Evolutionary conservation across 2,113 vertebrate genomes (phyloP).

Genomic region (Delphinapterus leucas): DNA sequence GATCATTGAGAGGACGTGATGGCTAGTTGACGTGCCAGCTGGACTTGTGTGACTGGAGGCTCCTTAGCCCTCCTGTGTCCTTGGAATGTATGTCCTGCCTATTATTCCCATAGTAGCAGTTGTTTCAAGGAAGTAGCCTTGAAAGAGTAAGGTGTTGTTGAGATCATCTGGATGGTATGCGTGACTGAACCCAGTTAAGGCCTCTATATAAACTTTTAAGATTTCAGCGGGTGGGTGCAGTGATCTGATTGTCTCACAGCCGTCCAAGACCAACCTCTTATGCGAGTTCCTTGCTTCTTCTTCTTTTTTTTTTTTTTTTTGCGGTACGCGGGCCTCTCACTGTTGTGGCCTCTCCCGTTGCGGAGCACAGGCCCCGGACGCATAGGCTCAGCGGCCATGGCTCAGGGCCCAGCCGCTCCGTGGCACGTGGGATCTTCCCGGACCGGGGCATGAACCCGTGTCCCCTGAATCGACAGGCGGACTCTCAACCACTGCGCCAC

Average conservation of each 20-base stretch:
- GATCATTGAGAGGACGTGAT: background rate
- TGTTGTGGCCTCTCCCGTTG: no score
- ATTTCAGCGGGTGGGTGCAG: no score
- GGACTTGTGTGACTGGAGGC: background rate
- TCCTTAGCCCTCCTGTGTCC: background rate
- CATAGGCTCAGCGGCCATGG: no score
- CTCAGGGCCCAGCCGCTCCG: no score
- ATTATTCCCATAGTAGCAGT: background rate
- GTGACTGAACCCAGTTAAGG: background rate
- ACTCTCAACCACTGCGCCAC: no score
- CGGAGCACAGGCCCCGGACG: no score
- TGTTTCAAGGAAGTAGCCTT: background rate
- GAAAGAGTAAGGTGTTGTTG: background rate
- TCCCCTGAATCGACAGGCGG: no score
- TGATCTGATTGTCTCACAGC: background rate
- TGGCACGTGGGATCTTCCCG: no score
- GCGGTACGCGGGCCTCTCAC: no score
- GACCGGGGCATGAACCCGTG: rapidly evolving
- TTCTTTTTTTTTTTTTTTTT: background rate
- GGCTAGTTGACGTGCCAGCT: background rate
- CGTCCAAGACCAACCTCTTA: background rate
- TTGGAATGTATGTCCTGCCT: background rate
- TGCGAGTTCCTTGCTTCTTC: background rate
- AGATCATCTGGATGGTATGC: background rate
- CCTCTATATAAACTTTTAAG: background rate